phyloP scores from a whole-genome alignment of 2,113 vertebrate genomes.

The Okapia johnstoni region DNA sequence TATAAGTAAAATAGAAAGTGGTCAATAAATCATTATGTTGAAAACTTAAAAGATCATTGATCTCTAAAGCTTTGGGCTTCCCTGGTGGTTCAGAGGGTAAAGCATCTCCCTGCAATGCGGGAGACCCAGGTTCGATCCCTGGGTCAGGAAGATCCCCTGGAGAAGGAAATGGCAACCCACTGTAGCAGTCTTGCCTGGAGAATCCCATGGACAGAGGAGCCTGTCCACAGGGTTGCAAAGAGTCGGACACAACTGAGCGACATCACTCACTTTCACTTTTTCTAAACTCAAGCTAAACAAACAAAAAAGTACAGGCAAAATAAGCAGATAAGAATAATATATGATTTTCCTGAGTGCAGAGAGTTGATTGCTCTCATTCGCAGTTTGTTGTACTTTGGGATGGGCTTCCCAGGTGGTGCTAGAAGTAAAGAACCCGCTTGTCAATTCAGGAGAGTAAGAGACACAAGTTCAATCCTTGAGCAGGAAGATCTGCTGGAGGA shows the following conservation, averaged over 20 bases:
- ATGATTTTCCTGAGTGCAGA: not conserved
- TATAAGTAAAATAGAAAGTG: not conserved
- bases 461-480: not conserved
- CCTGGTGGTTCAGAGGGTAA: not conserved
- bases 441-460: not conserved
- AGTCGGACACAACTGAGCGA: fast-evolving
- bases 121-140: not conserved
- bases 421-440: not conserved
- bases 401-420: not conserved
- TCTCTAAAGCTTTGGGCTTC: not conserved
- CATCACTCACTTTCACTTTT: not conserved
- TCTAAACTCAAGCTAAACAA: not conserved
- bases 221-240: not conserved
- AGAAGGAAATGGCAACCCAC: not conserved
- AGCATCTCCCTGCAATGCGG: not conserved
- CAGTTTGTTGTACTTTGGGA: not conserved
- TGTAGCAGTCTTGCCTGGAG: not conserved
- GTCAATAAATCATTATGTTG: not conserved
- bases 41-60: not conserved
- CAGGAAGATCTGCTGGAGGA: not conserved
- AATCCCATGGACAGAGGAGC: not conserved
- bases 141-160: not conserved
- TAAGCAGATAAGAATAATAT: not conserved
- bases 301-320: not conserved
- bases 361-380: not conserved